Conservation (phyloP, 1,140 invertebrate genomes). For the Anthonomus grandis region DNA sequence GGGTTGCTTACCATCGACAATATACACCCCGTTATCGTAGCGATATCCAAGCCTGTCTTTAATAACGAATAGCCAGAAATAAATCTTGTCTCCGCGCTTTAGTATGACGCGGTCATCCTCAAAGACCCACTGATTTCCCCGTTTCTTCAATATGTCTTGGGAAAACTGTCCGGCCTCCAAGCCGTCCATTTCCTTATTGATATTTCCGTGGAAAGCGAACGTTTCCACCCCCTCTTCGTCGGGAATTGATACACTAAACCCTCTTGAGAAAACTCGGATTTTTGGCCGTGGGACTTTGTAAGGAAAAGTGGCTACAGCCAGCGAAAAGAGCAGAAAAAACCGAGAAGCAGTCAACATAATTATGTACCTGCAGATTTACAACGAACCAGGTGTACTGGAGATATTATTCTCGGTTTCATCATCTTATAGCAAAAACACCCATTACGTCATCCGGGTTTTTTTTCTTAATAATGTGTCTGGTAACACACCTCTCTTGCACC, state of each 20-base stretch:
- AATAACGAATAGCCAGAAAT: slow-evolving; percentile 58
- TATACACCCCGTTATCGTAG: slow-evolving; percentile 35
- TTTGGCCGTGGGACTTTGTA: slow-evolving; percentile 34
- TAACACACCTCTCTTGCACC: too few species aligned
- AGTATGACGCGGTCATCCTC: slow-evolving; percentile 48
- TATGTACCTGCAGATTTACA: too few species aligned
- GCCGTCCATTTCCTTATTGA: slow-evolving; percentile 40
- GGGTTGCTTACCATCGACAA: slow-evolving; percentile 30
- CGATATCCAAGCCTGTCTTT: slow-evolving; percentile 47
- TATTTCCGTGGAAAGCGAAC: slow-evolving; percentile 47
- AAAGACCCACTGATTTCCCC: slow-evolving; percentile 52
- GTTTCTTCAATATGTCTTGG: slow-evolving; percentile 48
- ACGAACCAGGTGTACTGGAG: too few species aligned
- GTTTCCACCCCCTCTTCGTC: slow-evolving; percentile 40
- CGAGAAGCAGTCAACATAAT: too few species aligned
- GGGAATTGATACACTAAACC: slow-evolving; percentile 43
- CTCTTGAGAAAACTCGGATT: slow-evolving; percentile 33
- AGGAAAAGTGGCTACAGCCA: too few species aligned
- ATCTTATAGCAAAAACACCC: too few species aligned
- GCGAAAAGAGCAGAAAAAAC: too few species aligned
- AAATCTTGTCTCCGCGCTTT: slow-evolving; percentile 51
- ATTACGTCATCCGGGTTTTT: too few species aligned
- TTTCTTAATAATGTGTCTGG: too few species aligned
- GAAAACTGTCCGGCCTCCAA: slow-evolving; percentile 54
- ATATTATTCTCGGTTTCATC: too few species aligned